Conservation (phyloP, 2,888 invertebrate species). For the Orthonevra nobilis region DNA sequence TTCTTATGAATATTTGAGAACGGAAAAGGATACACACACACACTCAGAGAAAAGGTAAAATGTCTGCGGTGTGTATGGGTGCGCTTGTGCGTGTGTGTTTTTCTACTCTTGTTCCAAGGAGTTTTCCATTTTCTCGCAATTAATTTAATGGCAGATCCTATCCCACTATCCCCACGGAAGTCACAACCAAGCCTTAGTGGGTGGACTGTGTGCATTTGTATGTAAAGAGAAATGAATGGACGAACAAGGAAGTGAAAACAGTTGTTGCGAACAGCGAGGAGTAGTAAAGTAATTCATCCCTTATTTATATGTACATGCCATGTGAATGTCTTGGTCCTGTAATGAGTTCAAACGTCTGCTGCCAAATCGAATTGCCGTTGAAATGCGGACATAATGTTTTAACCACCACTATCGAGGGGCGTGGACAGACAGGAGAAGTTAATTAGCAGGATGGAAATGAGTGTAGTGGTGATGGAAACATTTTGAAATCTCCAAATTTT, state of each 20-base stretch:
- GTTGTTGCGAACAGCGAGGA: constrained; percentile 14
- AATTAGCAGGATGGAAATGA: constrained; percentile 23
- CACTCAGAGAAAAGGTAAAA: constrained; percentile 46
- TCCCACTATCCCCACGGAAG: constrained; percentile 58
- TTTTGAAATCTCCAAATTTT: too few relatives aligned
- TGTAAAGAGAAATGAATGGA: neutral
- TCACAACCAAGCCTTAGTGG: constrained; percentile 54
- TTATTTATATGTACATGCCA: constrained; percentile 13
- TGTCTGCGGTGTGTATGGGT: constrained; percentile 36
- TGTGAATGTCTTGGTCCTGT: constrained; percentile 43
- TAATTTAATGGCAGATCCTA: constrained; percentile 68
- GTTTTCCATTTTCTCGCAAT: constrained; percentile 70
- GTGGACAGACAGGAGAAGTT: neutral
- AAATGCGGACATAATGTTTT: constrained; percentile 14
- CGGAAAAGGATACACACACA: constrained; percentile 31
- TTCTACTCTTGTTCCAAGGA: too few relatives aligned
- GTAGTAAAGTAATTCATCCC: constrained; percentile 52
- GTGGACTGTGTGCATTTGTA: too few relatives aligned
- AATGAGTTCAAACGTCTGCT: constrained; percentile 37
- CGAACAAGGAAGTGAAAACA: constrained; percentile 17
- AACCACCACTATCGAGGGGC: constrained; percentile 12
- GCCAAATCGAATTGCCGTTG: constrained; percentile 43
- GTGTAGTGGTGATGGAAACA: too few relatives aligned
- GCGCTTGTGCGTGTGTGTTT: constrained; percentile 27
- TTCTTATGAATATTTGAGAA: constrained; percentile 64